phyloP scores from a whole-genome alignment of 92 coral and sea anemone genomes.

The Parazoanthus atlanticus region DNA sequence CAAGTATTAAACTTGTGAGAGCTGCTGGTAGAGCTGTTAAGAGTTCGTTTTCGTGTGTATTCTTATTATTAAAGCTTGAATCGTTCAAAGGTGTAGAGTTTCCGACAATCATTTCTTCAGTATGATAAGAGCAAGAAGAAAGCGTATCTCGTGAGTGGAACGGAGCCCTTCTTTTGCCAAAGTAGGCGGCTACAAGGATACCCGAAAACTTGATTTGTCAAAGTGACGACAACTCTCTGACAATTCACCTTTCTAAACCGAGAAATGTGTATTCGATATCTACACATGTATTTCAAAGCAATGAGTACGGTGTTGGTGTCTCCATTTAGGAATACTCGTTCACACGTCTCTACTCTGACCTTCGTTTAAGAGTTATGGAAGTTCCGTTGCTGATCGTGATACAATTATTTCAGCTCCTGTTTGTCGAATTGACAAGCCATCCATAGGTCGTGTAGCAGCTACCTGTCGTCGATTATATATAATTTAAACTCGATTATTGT shows the following conservation, averaged over 20 bases:
- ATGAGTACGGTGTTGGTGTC: background rate
- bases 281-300: background rate
- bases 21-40: slow-evolving; percentile 38
- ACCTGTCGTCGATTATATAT: too few species aligned
- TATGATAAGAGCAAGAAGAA: background rate
- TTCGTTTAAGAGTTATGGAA: too few species aligned
- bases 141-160: background rate
- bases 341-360: too few species aligned
- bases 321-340: too few species aligned
- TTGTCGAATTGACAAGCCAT: too few species aligned
- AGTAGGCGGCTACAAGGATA: too few species aligned
- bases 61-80: background rate
- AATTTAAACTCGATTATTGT: too few species aligned
- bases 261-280: too few species aligned
- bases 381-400: too few species aligned
- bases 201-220: background rate
- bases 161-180: background rate
- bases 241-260: background rate
- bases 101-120: background rate
- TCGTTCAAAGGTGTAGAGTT: background rate
- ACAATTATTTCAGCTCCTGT: too few species aligned
- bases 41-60: background rate
- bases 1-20: slow-evolving; percentile 60
- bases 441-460: too few species aligned
- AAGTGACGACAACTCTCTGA: background rate